Conservation (phyloP, 53 echinoderm and acorn worm species). For the Arbacia lixula region DNA sequence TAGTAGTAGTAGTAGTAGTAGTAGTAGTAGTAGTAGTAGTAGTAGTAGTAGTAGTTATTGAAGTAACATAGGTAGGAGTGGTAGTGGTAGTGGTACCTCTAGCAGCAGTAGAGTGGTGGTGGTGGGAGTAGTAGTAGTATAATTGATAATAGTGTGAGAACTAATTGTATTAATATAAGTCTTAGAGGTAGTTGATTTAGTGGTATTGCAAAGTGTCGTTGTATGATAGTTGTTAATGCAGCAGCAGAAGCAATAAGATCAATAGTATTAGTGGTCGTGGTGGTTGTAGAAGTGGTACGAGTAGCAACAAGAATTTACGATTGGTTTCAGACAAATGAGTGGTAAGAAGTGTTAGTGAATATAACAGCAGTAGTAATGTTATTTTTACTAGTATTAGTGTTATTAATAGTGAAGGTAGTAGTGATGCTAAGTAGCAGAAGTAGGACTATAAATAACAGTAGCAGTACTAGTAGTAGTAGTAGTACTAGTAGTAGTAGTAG, state of each 20-base stretch:
- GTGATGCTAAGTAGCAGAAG: not conserved
- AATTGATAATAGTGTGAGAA: not conserved
- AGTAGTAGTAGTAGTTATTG: slow-evolving; percentile 18
- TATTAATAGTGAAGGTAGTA: not conserved
- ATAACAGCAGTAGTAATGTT: not conserved
- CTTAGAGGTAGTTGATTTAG: not conserved
- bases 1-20: slow-evolving; percentile 11
- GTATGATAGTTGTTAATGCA: too few relatives aligned
- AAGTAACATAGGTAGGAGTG: slow-evolving; percentile 4
- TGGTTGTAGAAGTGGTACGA: too few relatives aligned
- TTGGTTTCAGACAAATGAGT: too few relatives aligned
- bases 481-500: slow-evolving; percentile 3
- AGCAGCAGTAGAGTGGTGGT: slow-evolving; percentile 3
- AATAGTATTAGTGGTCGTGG: too few relatives aligned
- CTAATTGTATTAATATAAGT: not conserved
- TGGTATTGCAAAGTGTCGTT: not conserved
- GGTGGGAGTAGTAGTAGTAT: slow-evolving; percentile 17
- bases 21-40: slow-evolving; percentile 19
- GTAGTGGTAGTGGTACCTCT: not conserved
- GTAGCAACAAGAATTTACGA: too few relatives aligned
- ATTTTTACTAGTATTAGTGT: not conserved
- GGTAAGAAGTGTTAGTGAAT: too few relatives aligned
- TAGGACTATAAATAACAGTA: not conserved
- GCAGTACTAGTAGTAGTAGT: not conserved
- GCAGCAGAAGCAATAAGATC: too few relatives aligned